Evolutionary conservation across 2,113 vertebrate genomes (phyloP).

Genomic region (Peromyscus polionotus): DNA sequence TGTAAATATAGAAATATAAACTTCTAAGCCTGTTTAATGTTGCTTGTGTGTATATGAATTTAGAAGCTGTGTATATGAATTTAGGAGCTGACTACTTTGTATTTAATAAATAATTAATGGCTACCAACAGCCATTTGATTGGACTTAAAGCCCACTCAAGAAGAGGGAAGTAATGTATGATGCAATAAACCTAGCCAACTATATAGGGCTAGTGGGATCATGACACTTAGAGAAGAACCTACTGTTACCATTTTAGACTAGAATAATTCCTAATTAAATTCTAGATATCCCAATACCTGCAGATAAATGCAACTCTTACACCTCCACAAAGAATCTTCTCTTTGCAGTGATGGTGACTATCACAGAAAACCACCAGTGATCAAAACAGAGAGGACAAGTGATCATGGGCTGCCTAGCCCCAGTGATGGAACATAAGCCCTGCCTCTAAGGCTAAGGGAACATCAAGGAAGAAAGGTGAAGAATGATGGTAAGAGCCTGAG

Average conservation of each 20-base stretch:
- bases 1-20: background rate
- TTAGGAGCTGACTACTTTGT: background rate
- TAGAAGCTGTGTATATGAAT: background rate
- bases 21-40: background rate
- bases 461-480: background rate
- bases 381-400: background rate
- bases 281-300: background rate
- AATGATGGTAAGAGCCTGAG: background rate
- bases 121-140: background rate
- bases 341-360: background rate
- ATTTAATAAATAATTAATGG: background rate
- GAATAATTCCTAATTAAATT: background rate
- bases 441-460: background rate
- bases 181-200: background rate
- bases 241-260: background rate
- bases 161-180: background rate
- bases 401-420: background rate
- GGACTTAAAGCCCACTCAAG: background rate
- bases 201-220: background rate
- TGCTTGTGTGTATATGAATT: background rate
- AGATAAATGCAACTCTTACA: too few relatives aligned
- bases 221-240: background rate
- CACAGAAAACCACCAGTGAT: background rate
- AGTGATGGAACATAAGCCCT: background rate
- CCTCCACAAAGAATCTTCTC: background rate